Conservation (phyloP, 1,140 invertebrate species). For the Tetraneura akinire region DNA sequence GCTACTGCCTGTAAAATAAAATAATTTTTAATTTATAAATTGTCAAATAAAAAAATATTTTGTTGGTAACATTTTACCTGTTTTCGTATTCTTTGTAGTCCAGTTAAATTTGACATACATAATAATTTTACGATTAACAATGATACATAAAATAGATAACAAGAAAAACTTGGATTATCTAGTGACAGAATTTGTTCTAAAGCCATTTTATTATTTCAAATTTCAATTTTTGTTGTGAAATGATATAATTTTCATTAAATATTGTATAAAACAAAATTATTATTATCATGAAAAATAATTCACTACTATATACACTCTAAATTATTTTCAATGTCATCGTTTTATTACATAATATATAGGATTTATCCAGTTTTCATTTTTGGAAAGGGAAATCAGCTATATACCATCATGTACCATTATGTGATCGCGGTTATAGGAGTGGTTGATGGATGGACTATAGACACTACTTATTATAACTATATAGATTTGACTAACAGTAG, state of each 20-base stretch:
- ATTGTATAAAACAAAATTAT: too few species aligned
- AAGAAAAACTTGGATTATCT: constrained; percentile 54
- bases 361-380: too few species aligned
- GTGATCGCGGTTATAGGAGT: too few species aligned
- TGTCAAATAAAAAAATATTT: not conserved
- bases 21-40: not conserved
- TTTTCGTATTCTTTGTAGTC: constrained; percentile 56
- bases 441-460: too few species aligned
- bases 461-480: too few species aligned
- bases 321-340: not conserved
- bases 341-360: too few species aligned
- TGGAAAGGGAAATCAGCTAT: too few species aligned
- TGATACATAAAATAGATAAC: constrained; percentile 56
- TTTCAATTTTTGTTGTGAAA: not conserved
- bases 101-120: constrained; percentile 58
- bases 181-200: constrained; percentile 18
- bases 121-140: constrained; percentile 58
- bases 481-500: too few species aligned
- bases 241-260: not conserved
- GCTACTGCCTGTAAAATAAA: constrained; percentile 62
- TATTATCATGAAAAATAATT: not conserved
- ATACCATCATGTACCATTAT: too few species aligned
- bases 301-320: not conserved
- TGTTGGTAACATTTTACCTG: constrained; percentile 54
- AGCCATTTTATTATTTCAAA: constrained; percentile 2